Conservation (phyloP, 2,113 vertebrate genomes). For the Zosterops borbonicus region DNA sequence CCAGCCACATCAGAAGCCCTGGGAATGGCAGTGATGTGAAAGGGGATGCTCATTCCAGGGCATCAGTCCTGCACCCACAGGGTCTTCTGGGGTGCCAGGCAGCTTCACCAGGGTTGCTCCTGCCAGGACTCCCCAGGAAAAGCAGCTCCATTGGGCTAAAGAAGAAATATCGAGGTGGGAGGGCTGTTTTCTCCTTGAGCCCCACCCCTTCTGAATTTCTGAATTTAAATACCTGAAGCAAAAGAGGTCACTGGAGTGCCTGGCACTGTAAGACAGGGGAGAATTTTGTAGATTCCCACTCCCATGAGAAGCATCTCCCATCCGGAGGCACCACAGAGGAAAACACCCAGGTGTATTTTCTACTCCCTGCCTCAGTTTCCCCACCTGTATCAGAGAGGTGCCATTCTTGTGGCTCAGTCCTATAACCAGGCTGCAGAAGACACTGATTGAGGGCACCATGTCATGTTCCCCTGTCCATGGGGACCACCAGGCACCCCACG, state of each 20-base stretch:
- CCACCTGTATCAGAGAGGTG: neutral
- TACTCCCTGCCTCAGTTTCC: slow-evolving; percentile 3
- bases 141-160: accelerated
- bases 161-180: neutral
- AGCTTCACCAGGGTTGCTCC: neutral
- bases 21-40: accelerated
- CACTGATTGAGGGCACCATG: neutral
- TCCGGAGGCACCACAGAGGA: neutral
- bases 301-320: neutral
- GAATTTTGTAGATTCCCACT: neutral
- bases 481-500: accelerated
- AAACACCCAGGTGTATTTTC: neutral
- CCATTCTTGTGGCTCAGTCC: neutral
- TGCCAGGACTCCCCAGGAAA: accelerated
- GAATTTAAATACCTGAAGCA: neutral
- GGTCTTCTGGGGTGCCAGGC: neutral
- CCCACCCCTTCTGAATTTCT: neutral
- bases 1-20: accelerated
- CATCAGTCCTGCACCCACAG: accelerated
- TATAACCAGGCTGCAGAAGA: neutral
- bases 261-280: neutral
- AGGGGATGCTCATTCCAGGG: accelerated
- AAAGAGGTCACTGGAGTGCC: neutral
- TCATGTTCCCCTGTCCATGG: accelerated
- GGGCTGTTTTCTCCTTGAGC: neutral